These are phyloP conservation scores for Xanthorhoe designata DNA, from an alignment of 2,888 invertebrate species.

Conservation along the genomic window DNA sequence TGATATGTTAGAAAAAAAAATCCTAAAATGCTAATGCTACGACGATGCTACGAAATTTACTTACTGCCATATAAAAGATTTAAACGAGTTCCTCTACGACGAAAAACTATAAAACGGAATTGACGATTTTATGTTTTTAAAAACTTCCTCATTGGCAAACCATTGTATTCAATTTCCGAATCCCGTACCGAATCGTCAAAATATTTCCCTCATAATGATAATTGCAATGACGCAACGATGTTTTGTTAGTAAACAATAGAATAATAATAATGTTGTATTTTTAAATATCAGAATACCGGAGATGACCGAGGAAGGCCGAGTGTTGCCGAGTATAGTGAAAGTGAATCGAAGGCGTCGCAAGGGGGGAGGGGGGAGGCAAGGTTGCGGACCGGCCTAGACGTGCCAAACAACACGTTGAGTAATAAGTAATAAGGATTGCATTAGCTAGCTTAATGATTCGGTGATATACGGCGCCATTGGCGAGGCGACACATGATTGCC, in stretches of 20 bases:
- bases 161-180: constrained; percentile 39
- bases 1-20: background rate
- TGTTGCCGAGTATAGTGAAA: constrained; percentile 70
- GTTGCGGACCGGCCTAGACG: constrained; percentile 78
- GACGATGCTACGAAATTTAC: constrained; percentile 22
- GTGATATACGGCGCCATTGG: constrained; percentile 71
- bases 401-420: constrained; percentile 79
- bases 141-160: constrained; percentile 34
- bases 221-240: constrained; percentile 16
- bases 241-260: constrained; percentile 27
- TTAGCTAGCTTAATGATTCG: constrained; percentile 66
- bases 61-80: constrained; percentile 53
- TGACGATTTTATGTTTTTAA: constrained; percentile 3
- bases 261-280: constrained; percentile 47
- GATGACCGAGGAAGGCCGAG: constrained; percentile 62
- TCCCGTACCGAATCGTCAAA: constrained; percentile 31
- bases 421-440: constrained; percentile 78
- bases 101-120: background rate
- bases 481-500: constrained; percentile 49
- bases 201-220: constrained; percentile 24
- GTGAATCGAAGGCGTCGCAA: constrained; percentile 62
- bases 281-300: constrained; percentile 55
- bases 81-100: constrained; percentile 38
- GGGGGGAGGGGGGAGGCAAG: constrained; percentile 60
- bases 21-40: constrained; percentile 4